Base-by-base conservation (phyloP, 2,797 vertebrate genomes). In the Microchirus variegatus region DNA sequence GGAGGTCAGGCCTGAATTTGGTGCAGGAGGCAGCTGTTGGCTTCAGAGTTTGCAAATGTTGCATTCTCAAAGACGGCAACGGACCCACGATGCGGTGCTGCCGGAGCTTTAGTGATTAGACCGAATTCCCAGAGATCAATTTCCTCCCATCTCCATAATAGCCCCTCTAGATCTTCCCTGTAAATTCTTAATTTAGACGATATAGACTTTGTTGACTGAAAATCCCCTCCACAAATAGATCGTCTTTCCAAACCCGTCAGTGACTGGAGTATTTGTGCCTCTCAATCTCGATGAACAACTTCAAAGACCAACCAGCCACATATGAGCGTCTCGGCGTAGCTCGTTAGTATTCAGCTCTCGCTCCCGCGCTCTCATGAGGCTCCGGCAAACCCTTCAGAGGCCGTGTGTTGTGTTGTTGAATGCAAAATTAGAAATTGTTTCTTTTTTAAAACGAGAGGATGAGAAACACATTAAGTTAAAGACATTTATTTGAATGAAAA, bases 31-130 rank as follows among this genome's bases (percentile, higher is more conserved):
- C 22, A 22, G 31, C 31, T 31, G 31, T 31, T 31, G 31, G 31
- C 5, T 5, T 5, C 31, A 31, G 31, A 8, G 31, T 31, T 31
- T 31, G 31, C 31, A 6, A 1, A 31, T 31, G 31, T 31, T 31
- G 31, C 31, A 31, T 31, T 31, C 31, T 5, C 31, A 31, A 31
- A 31, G 5, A 8, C 6, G 31, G 31, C 31, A 31, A 31, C 2
- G 31, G 31, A 31, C 5, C 31, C 5, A 31, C 31, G 8, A 8
- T 31, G 31, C 31, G 8, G 31, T 31, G 5, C 8, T 5, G 31
- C n/a, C 57, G 67, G 53, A 31, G 41, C 69, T 71, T 63, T 45
- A 50, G 45, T 46, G 65, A 58, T 62, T 46, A 49, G 17, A 62
- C 22, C 35, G 9, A 74, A 56, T 48, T 63, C 49, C 47, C 50